Conservation (phyloP, 2,113 vertebrate genomes). For the Butorides virescens region DNA sequence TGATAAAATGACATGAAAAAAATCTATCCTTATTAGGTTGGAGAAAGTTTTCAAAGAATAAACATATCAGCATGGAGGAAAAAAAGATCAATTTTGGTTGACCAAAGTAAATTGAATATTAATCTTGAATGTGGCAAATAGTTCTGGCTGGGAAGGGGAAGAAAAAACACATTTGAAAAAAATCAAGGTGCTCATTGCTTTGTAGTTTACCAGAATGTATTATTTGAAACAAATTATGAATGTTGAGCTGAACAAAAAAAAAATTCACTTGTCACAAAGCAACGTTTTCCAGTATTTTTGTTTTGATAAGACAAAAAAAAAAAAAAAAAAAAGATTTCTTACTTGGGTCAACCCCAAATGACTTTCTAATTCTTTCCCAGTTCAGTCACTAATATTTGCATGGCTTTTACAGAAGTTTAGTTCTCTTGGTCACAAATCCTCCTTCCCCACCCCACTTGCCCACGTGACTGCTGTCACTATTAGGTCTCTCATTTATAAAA, state of each 20-base stretch:
- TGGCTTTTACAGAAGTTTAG: neutral
- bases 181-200: neutral
- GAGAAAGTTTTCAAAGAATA: conserved; percentile 5
- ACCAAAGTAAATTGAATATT: neutral
- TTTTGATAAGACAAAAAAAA: neutral
- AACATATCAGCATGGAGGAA: neutral
- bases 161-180: neutral
- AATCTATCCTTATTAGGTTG: conserved; percentile 37
- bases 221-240: neutral
- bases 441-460: neutral
- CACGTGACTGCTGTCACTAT: neutral
- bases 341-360: neutral
- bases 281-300: neutral
- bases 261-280: neutral
- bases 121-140: neutral
- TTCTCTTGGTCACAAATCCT: neutral
- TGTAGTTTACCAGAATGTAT: neutral
- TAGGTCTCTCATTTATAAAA: neutral
- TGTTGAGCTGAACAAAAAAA: neutral
- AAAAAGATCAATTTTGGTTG: neutral
- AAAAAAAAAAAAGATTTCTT: neutral
- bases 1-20: neutral
- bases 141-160: neutral
- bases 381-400: neutral
- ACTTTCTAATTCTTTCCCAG: neutral